Evolutionary conservation across 1,140 invertebrate species (phyloP), one percentile per base, ranked within the genome.

Genomic region (Penaeus japonicus): DNA sequence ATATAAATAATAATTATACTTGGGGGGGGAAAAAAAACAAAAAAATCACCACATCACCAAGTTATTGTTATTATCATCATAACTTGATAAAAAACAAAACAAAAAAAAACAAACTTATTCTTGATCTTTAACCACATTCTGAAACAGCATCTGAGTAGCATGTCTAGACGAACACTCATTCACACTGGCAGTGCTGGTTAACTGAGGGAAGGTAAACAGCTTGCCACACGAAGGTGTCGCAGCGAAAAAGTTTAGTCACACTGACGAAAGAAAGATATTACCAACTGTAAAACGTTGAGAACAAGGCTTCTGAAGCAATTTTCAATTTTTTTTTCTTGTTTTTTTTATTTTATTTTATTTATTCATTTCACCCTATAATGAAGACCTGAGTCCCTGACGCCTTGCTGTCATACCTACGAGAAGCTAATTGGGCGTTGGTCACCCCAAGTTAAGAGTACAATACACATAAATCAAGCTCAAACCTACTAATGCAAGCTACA

Each of bases 381-480:
- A 79, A n/a, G 32, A 27, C 47, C 77, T 47, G n/a, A 24, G 35
- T 79, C 32, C 30, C 32, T 70, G 65, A 84, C 65, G 32, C 65
- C 57, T 75, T 83, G 15, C 55, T 30, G 32, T 55, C 73, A 84
- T 73, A 84, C 55, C n/a, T 73, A 84, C 47, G 24, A 73, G 62
- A 84, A 70, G 47, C 12, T 53, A n/a, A 65, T 2, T 54, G 83
- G 83, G 39, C 83, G 24, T 22, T 18, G 70, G 55, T 24, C 27
- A 75, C 32, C 65, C 65, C 65, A 84, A 27, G 65, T 84, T 70
- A 75, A 84, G n/a, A 70, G 70, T 79, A 87, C 27, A 39, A 35
- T 65, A 80, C 62, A 79, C 57, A 78, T 79, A 87, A 81, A 80
- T 65, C 81, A 81, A 87, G 85, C 85, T 65, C 35, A 81, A 87